Conservation (phyloP, 2,888 invertebrate species). For the Fragum fragum region DNA sequence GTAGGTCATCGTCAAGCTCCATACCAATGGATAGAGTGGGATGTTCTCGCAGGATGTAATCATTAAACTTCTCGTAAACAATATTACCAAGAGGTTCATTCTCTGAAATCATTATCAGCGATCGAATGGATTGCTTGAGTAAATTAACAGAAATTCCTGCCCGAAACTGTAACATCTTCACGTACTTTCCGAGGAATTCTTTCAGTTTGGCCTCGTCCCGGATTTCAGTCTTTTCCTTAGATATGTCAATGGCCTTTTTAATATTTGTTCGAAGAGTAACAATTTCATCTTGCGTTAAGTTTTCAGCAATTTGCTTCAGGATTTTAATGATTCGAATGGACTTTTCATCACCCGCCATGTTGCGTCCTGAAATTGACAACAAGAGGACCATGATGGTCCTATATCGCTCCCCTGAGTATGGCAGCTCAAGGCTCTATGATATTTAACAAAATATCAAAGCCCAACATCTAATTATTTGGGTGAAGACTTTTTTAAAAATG, state of each 20-base stretch:
- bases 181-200: conserved; percentile 1
- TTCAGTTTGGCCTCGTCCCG: neutral
- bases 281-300: neutral
- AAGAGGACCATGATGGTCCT: too few species aligned
- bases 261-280: neutral
- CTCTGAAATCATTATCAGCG: conserved; percentile 1
- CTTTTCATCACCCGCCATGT: neutral
- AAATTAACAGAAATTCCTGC: neutral
- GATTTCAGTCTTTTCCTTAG: neutral
- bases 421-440: too few species aligned
- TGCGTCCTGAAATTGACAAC: neutral
- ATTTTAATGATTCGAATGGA: neutral
- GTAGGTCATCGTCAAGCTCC: conserved; percentile 26
- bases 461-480: too few species aligned
- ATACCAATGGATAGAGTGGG: neutral
- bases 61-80: neutral
- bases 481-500: too few species aligned
- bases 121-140: neutral
- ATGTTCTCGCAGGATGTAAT: neutral
- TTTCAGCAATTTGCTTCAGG: conserved; percentile 13
- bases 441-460: too few species aligned
- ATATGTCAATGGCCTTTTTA: neutral
- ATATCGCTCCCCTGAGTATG: too few species aligned
- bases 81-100: neutral
- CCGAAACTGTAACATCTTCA: conserved; percentile 16